A percentile compares a stretch with the other conserved stretches of the same genome.
phyloP scores from a whole-genome alignment of 64 coral and sea anemone genomes.

The Astreopora myriophthalma region DNA sequence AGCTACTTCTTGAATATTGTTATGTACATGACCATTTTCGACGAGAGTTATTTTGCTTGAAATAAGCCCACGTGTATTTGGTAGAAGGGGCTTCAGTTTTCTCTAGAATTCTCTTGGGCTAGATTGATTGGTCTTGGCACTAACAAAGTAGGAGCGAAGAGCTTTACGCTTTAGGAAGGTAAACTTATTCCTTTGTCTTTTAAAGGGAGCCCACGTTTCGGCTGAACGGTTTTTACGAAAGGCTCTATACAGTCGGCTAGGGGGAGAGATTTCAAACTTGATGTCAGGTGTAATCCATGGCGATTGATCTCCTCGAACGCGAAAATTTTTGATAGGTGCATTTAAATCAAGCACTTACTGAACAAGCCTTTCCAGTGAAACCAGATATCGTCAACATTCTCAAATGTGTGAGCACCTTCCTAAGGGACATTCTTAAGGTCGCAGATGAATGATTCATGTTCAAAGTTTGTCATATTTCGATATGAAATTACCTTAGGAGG shows the following conservation, averaged over 20 bases:
- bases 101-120: constrained; percentile 44
- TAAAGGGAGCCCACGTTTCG: neutral
- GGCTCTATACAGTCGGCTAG: neutral
- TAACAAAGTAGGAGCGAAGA: constrained; percentile 29
- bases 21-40: constrained; percentile 10
- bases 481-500: too few species aligned
- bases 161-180: constrained; percentile 28
- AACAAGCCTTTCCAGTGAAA: constrained; percentile 40
- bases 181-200: constrained; percentile 49
- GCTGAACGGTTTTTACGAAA: neutral
- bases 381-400: constrained; percentile 60
- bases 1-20: constrained; percentile 5
- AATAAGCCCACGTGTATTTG: neutral
- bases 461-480: neutral
- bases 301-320: constrained; percentile 16
- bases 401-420: constrained; percentile 35
- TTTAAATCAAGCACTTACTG: constrained; percentile 46
- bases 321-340: constrained; percentile 34
- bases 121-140: neutral
- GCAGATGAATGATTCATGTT: constrained; percentile 9
- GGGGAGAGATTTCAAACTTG: neutral
- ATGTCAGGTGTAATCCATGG: constrained; percentile 54
- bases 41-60: neutral
- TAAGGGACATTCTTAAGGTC: constrained; percentile 45
- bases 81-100: constrained; percentile 76